Conservation (phyloP, 2,797 vertebrate genomes). For the Remorina albescens region DNA sequence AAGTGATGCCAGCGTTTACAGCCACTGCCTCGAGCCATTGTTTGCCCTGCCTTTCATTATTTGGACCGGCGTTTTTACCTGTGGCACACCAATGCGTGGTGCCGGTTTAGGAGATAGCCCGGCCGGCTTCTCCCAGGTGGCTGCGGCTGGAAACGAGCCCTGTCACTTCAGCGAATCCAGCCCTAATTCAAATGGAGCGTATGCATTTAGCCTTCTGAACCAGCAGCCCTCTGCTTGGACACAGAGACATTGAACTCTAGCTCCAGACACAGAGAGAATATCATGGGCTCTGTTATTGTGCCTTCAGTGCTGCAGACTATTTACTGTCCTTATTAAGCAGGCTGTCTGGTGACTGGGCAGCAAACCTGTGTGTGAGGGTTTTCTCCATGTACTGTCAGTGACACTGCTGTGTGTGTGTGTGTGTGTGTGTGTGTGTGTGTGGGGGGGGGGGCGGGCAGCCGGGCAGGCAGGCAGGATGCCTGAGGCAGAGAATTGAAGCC, state of each 20-base stretch:
- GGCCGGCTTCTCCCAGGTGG: slow-evolving; percentile 54
- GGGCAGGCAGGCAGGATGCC: slow-evolving; percentile 53
- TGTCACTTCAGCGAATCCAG: slow-evolving; percentile 56
- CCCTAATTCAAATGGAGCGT: slow-evolving; percentile 68
- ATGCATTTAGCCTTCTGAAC: slow-evolving; percentile 68
- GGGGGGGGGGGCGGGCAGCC: slow-evolving; percentile 8
- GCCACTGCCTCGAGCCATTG: slow-evolving; percentile 63
- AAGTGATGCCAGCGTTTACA: slow-evolving; percentile 63
- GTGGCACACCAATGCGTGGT: slow-evolving; percentile 43
- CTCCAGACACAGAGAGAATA: slow-evolving; percentile 60
- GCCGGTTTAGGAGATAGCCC: slow-evolving; percentile 62
- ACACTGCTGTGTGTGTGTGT: slow-evolving; percentile 52
- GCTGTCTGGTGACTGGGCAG: slow-evolving; percentile 70
- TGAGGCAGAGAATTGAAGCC: slow-evolving; percentile 59
- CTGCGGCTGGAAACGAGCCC: slow-evolving; percentile 54
- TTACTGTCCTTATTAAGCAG: slow-evolving; percentile 76
- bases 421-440: slow-evolving; percentile 33
- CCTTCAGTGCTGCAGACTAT: slow-evolving; percentile 67
- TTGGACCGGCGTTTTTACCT: slow-evolving; percentile 64
- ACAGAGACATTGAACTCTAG: slow-evolving; percentile 57
- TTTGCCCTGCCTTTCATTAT: slow-evolving; percentile 71
- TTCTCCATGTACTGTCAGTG: slow-evolving; percentile 45
- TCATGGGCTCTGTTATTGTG: slow-evolving; percentile 66
- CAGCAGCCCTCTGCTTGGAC: slow-evolving; percentile 59
- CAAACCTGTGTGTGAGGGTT: slow-evolving; percentile 59